Evolutionary conservation across 2,797 vertebrate species (phyloP).

Genomic region (Premnoplex brunnescens): DNA sequence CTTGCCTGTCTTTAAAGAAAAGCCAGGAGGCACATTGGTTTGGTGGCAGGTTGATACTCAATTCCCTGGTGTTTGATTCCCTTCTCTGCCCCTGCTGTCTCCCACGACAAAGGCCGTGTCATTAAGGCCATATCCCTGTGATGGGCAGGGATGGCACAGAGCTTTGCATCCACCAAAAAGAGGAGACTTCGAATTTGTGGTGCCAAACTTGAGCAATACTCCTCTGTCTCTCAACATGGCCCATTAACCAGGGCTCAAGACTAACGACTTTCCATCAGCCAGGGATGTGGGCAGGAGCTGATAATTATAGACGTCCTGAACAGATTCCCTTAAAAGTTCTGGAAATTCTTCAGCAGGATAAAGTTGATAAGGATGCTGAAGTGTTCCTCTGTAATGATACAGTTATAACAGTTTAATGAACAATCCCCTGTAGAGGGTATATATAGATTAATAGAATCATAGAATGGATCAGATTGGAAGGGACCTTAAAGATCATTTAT

Average conservation of each 20-base stretch:
- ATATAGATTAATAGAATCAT: not conserved
- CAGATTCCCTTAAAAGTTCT: not conserved
- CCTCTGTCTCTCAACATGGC: not conserved
- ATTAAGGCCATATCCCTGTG: not conserved
- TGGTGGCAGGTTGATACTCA: not conserved
- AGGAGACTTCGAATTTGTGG: accelerated
- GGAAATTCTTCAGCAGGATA: not conserved
- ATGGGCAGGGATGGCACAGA: not conserved
- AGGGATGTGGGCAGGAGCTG: not conserved
- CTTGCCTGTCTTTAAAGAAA: not conserved
- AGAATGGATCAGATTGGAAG: not conserved
- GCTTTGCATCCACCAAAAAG: not conserved
- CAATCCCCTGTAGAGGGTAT: not conserved
- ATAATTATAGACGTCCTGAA: not conserved
- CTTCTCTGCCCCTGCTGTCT: not conserved
- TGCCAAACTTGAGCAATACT: not conserved
- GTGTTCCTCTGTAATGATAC: not conserved
- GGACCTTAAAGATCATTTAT: not conserved
- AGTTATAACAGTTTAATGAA: not conserved
- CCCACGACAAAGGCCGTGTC: not conserved
- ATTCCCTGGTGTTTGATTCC: not conserved
- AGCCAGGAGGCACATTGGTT: not conserved
- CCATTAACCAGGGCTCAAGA: not conserved
- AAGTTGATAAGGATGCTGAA: not conserved
- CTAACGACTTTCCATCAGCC: not conserved